phyloP scores from a whole-genome alignment of 2,888 invertebrate species.

The Cecidostiba fungosa region DNA sequence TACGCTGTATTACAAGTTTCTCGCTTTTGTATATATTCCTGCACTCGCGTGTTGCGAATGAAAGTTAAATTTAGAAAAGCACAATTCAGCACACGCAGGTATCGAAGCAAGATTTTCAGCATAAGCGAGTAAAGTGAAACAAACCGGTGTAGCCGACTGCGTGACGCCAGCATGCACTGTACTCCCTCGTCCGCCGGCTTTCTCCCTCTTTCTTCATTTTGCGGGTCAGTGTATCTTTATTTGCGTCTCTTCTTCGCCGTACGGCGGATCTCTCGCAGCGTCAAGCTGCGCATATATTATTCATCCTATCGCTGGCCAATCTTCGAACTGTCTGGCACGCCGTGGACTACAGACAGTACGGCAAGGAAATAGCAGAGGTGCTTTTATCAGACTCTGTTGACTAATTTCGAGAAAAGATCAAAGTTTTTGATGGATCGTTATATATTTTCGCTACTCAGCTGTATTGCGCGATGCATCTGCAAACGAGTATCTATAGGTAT shows the following conservation, averaged over 20 bases:
- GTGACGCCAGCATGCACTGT: constrained; percentile 75
- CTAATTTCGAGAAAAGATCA: too few relatives aligned
- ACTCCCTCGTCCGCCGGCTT: constrained; percentile 42
- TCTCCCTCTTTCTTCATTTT: constrained; percentile 41
- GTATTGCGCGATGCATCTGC: too few relatives aligned
- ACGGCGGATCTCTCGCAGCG: constrained; percentile 52
- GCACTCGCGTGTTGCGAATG: not conserved
- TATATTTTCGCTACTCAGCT: too few relatives aligned
- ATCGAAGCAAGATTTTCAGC: constrained; percentile 46
- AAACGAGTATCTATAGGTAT: not conserved
- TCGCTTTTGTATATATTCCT: not conserved
- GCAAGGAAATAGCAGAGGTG: constrained; percentile 20
- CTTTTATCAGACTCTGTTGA: not conserved
- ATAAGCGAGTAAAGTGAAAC: constrained; percentile 75
- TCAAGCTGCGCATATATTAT: constrained; percentile 59
- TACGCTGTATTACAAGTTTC: not conserved
- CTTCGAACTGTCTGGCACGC: constrained; percentile 57
- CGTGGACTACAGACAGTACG: not conserved
- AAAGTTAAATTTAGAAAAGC: not conserved
- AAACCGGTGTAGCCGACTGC: constrained; percentile 80
- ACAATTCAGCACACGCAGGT: not conserved
- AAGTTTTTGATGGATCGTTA: too few relatives aligned
- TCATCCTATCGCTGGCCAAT: constrained; percentile 71
- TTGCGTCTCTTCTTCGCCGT: constrained; percentile 52
- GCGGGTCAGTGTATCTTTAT: constrained; percentile 46